These are phyloP conservation scores for Himalopsyche phryganea DNA, from an alignment of 1,140 invertebrate species.

Conservation along the genomic window DNA sequence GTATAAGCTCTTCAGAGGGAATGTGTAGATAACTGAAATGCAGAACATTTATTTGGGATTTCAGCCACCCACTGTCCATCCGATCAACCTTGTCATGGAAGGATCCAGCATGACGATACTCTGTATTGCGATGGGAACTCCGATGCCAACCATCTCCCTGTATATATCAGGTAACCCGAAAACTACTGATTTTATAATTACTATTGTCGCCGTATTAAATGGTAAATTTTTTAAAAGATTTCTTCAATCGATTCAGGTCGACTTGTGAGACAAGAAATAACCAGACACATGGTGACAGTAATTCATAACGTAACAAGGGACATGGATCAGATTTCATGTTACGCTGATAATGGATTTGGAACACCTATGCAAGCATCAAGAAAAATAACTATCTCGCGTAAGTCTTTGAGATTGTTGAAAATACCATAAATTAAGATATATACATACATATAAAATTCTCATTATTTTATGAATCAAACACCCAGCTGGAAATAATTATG, in stretches of 20 bases:
- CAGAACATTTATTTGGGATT: conserved; percentile 30
- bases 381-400: conserved; percentile 74
- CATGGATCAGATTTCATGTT: conserved; percentile 80
- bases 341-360: conserved; percentile 81
- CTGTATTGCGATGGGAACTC: conserved; percentile 78
- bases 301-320: conserved; percentile 76
- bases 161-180: conserved; percentile 60
- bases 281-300: conserved; percentile 76
- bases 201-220: neutral
- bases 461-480: no score
- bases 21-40: conserved; percentile 5
- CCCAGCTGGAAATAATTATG: no score
- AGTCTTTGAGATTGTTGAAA: no score
- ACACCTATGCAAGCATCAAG: conserved; percentile 76
- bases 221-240: neutral
- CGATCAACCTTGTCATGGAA: conserved; percentile 75
- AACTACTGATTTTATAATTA: no score
- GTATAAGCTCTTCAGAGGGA: neutral
- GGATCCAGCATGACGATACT: conserved; percentile 79
- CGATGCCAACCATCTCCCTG: conserved; percentile 75
- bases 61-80: conserved; percentile 76
- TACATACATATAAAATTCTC: no score
- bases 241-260: conserved; percentile 51
- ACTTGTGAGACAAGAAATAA: conserved; percentile 71
- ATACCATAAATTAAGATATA: no score